Evolutionary conservation across 2,888 invertebrate species (phyloP).

Genomic region (Apamea anceps): DNA sequence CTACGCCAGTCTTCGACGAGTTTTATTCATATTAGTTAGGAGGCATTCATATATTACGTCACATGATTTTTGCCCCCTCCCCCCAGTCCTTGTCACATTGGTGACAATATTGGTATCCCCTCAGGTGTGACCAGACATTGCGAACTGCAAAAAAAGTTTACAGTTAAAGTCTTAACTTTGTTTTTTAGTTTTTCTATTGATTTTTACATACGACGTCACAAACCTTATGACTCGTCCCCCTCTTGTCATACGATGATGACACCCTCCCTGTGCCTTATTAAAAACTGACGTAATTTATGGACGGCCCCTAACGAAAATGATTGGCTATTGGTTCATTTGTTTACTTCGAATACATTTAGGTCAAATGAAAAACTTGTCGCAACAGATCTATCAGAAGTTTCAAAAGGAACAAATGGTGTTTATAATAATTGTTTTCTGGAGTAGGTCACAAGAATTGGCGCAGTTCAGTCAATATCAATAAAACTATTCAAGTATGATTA

Average conservation of each 20-base stretch:
- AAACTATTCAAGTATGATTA: constrained; percentile 10
- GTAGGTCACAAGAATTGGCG: constrained; percentile 37
- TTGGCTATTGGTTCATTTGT: constrained; percentile 12
- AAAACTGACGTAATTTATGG: background rate
- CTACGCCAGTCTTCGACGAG: constrained; percentile 8
- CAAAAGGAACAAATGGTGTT: constrained; percentile 18
- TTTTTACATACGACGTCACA: background rate
- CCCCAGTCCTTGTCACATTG: background rate
- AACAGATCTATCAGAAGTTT: background rate
- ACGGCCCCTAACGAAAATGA: background rate
- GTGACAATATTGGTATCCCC: background rate
- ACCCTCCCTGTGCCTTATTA: background rate
- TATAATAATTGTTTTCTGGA: constrained; percentile 9
- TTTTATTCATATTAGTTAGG: background rate
- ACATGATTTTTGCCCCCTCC: background rate
- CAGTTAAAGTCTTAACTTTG: too few species aligned
- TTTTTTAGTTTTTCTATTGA: background rate
- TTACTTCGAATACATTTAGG: constrained; percentile 3
- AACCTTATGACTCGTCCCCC: background rate
- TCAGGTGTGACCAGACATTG: background rate
- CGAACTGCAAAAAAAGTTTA: too few species aligned
- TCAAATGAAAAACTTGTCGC: constrained; percentile 7
- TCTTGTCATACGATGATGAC: background rate
- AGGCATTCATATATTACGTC: background rate
- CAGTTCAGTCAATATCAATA: constrained; percentile 23